phyloP scores from a whole-genome alignment of 1,140 invertebrate genomes.

The Bicyclus anynana region DNA sequence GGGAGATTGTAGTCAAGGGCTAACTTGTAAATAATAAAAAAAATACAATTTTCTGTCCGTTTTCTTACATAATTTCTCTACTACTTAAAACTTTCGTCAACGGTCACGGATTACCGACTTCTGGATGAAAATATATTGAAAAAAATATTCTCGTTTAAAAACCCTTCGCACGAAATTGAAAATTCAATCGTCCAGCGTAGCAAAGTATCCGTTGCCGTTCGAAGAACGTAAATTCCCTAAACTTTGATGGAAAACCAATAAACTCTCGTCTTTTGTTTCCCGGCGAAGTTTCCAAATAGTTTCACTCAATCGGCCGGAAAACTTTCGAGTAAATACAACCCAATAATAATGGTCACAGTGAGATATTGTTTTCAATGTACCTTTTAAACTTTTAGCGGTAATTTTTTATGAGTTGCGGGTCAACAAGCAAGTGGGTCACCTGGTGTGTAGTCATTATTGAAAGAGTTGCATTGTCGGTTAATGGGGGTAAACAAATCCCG shows the following conservation, averaged over 20 bases:
- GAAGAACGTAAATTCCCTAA: slow-evolving; percentile 4
- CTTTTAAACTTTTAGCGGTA: too few species aligned
- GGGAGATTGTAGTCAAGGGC: too few species aligned
- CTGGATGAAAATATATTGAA: neutral
- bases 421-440: too few species aligned
- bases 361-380: neutral
- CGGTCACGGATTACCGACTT: too few species aligned
- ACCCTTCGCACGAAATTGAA: neutral
- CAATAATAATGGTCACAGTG: neutral
- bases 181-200: neutral
- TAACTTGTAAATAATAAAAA: too few species aligned
- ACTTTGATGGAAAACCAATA: slow-evolving; percentile 9
- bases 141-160: neutral
- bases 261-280: slow-evolving; percentile 2
- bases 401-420: too few species aligned
- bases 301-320: neutral
- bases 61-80: too few species aligned
- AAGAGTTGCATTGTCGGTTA: too few species aligned
- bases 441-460: too few species aligned
- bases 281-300: neutral
- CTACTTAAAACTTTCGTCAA: too few species aligned
- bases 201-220: neutral
- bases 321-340: neutral
- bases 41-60: too few species aligned
- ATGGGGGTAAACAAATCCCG: too few species aligned